phyloP scores from a whole-genome alignment of 2,888 invertebrate species.

The Stenoptilia bipunctidactyla region DNA sequence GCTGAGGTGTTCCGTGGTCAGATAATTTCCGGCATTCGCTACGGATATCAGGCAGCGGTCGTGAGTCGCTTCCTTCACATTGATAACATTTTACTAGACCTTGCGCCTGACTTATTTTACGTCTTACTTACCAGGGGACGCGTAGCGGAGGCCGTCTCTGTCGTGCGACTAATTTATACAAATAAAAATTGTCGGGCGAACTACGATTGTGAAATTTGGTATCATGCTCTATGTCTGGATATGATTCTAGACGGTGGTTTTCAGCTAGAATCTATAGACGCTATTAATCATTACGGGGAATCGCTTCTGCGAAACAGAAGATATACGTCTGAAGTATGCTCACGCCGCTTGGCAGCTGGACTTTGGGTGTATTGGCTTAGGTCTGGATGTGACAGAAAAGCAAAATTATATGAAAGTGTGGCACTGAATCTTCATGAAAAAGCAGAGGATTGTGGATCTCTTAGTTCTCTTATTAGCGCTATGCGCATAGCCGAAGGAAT shows the following conservation, averaged over 20 bases:
- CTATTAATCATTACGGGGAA: slow-evolving; percentile 51
- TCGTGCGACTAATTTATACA: slow-evolving; percentile 29
- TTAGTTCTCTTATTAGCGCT: slow-evolving; percentile 39
- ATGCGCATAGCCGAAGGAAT: slow-evolving; percentile 55
- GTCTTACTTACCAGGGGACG: slow-evolving; percentile 47
- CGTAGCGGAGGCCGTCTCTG: slow-evolving; percentile 59
- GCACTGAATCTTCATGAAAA: slow-evolving; percentile 37
- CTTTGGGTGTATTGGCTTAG: slow-evolving; percentile 60
- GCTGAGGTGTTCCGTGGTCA: slow-evolving; percentile 41
- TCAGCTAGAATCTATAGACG: slow-evolving; percentile 54
- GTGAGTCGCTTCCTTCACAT: slow-evolving; percentile 53
- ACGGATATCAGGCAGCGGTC: slow-evolving; percentile 49
- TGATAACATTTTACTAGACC: slow-evolving; percentile 41
- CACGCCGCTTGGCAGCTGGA: slow-evolving; percentile 40
- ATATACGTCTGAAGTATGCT: slow-evolving; percentile 25
- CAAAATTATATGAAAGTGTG: slow-evolving; percentile 49
- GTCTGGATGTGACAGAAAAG: slow-evolving; percentile 35
- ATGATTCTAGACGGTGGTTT: slow-evolving; percentile 70
- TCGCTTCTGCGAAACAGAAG: slow-evolving; percentile 31
- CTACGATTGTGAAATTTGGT: slow-evolving; percentile 55
- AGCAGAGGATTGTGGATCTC: slow-evolving; percentile 32
- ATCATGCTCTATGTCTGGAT: slow-evolving; percentile 71
- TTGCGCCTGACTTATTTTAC: slow-evolving; percentile 57
- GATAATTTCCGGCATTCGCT: slow-evolving; percentile 34
- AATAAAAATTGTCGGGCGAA: slow-evolving; percentile 13